A percentile compares a stretch with the other conserved stretches of the same genome.
These are phyloP conservation scores for Borostomias antarcticus DNA, from an alignment of 2,797 vertebrate species.

Conservation along the genomic window DNA sequence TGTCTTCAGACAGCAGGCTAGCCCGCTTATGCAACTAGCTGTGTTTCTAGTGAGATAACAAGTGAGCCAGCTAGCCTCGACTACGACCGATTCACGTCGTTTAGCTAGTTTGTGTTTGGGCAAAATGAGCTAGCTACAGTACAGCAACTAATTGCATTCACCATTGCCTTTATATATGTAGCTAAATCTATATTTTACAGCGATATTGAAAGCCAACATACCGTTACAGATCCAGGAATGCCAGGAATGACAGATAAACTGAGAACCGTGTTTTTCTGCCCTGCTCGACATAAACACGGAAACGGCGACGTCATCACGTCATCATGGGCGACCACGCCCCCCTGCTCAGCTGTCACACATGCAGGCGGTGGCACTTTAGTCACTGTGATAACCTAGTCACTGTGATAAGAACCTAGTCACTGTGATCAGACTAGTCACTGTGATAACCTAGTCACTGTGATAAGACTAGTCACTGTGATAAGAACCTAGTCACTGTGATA, in stretches of 20 bases:
- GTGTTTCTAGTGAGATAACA: not conserved
- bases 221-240: conserved; percentile 55
- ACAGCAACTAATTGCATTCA: not conserved
- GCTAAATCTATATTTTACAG: not conserved
- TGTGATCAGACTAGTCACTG: too few species aligned
- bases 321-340: conserved; percentile 55
- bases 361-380: too few species aligned
- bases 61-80: too few species aligned
- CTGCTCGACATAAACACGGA: conserved; percentile 69
- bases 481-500: too few species aligned
- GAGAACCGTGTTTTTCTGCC: conserved; percentile 5
- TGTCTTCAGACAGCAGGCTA: too few species aligned
- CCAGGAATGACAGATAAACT: conserved; percentile 35
- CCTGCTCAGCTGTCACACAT: not conserved
- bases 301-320: conserved; percentile 43
- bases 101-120: not conserved
- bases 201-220: conserved; percentile 35
- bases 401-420: too few species aligned
- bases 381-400: too few species aligned
- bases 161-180: not conserved
- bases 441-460: too few species aligned
- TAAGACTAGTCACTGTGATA: too few species aligned
- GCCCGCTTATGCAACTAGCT: not conserved
- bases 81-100: not conserved
- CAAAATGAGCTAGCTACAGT: not conserved